Evolutionary conservation across 2,113 vertebrate genomes (phyloP).

Genomic region (Brachirus orientalis): DNA sequence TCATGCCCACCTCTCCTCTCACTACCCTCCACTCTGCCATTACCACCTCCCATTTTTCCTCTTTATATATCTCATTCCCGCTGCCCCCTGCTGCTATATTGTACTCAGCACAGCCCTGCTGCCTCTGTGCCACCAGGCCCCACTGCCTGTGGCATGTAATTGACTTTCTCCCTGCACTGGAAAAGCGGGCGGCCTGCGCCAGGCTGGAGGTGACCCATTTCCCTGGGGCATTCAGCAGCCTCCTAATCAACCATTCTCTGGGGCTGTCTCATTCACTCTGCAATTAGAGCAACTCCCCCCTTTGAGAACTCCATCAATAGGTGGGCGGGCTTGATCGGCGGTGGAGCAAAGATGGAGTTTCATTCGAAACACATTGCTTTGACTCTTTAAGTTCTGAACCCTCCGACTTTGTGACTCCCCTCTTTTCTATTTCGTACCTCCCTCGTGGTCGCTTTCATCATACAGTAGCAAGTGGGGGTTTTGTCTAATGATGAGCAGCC

Average conservation of each 20-base stretch:
- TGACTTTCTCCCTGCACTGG: constrained; percentile 77
- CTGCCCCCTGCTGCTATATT: constrained; percentile 67
- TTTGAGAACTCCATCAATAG: constrained; percentile 78
- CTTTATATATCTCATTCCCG: constrained; percentile 45
- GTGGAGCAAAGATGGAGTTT: constrained; percentile 60
- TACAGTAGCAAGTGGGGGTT: constrained; percentile 37
- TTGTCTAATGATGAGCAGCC: constrained; percentile 52
- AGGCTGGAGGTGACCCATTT: constrained; percentile 84
- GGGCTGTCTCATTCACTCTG: constrained; percentile 74
- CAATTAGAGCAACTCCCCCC: constrained; percentile 77
- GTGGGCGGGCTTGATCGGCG: constrained; percentile 49
- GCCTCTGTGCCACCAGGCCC: constrained; percentile 71
- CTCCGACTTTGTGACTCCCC: constrained; percentile 48
- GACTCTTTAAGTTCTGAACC: constrained; percentile 52
- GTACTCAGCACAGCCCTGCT: constrained; percentile 57
- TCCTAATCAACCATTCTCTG: constrained; percentile 79
- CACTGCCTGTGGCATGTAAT: constrained; percentile 80
- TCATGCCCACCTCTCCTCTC: constrained; percentile 17
- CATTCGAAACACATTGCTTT: constrained; percentile 61
- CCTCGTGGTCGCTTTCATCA: constrained; percentile 61
- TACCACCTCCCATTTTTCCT: constrained; percentile 40
- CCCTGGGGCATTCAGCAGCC: constrained; percentile 80
- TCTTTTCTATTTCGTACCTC: constrained; percentile 30
- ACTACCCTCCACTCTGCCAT: constrained; percentile 32
- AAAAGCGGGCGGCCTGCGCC: constrained; percentile 71